Percentiles rank a stretch among this genome's conserved stretches.
phyloP scores from a whole-genome alignment of 2,888 invertebrate genomes.

The Eupithecia vulgata region DNA sequence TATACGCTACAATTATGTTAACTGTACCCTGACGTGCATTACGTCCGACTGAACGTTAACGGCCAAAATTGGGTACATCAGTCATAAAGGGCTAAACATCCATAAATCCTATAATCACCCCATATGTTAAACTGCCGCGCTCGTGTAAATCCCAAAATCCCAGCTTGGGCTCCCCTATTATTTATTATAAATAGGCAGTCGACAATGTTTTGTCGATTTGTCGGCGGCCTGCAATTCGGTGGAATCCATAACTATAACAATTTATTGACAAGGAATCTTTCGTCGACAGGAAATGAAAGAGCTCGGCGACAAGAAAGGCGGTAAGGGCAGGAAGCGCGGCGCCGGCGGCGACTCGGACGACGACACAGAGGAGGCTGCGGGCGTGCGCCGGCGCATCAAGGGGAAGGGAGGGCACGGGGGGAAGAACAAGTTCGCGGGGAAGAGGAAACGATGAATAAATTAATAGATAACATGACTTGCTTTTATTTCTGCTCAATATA shows the following conservation, averaged over 20 bases:
- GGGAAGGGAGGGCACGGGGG: constrained; percentile 63
- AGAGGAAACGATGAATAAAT: constrained; percentile 67
- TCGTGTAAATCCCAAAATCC: too few relatives aligned
- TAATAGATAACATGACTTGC: constrained; percentile 1
- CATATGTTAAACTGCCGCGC: too few relatives aligned
- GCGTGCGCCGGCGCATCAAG: constrained; percentile 91
- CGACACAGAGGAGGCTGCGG: constrained; percentile 92
- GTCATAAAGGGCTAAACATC: too few relatives aligned
- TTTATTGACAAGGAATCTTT: background rate
- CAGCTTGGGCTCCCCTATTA: too few relatives aligned
- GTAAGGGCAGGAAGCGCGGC: constrained; percentile 81
- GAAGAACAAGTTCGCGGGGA: constrained; percentile 61
- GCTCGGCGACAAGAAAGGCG: constrained; percentile 86
- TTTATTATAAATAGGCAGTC: too few relatives aligned
- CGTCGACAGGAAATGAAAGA: constrained; percentile 89
- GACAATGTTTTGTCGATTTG: background rate
- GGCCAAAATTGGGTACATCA: too few relatives aligned
- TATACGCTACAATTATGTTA: too few relatives aligned
- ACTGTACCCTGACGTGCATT: too few relatives aligned
- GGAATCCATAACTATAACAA: background rate
- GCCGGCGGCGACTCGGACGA: constrained; percentile 86
- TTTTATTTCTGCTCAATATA: background rate
- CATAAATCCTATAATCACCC: too few relatives aligned
- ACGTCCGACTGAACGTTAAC: too few relatives aligned
- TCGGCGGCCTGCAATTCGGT: background rate